Evolutionary conservation across 1,140 invertebrate genomes (phyloP).

Genomic region (Drosophila subpulchrella): DNA sequence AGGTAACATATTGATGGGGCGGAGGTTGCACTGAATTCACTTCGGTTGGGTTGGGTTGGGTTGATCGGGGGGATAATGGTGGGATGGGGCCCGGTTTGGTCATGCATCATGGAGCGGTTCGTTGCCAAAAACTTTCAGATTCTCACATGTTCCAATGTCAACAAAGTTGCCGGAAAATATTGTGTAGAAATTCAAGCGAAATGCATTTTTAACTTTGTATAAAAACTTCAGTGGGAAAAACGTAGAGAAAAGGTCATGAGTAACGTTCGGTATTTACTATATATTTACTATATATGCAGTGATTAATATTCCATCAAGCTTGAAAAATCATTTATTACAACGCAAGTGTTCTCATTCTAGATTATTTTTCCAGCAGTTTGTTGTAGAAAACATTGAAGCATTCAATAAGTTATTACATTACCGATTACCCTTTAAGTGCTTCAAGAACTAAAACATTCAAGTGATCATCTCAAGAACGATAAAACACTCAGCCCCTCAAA

Average conservation of each 20-base stretch:
- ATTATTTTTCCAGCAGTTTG: neutral
- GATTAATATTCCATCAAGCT: neutral
- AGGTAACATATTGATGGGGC: constrained; percentile 50
- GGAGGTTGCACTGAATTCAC: constrained; percentile 13
- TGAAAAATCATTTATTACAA: neutral
- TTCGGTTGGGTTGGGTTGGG: constrained; percentile 13
- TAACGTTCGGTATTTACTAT: neutral
- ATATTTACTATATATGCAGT: too few relatives aligned
- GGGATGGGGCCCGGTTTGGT: constrained; percentile 5
- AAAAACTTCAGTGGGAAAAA: neutral
- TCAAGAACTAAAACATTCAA: neutral
- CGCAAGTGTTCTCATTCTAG: neutral
- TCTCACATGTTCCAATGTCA: constrained; percentile 40
- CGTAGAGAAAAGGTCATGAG: neutral
- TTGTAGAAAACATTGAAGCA: neutral
- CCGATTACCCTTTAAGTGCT: constrained; percentile 2
- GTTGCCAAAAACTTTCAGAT: constrained; percentile 40
- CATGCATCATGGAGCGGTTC: constrained; percentile 35
- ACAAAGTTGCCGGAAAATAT: constrained; percentile 41
- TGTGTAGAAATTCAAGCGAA: constrained; percentile 31
- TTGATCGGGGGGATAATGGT: constrained; percentile 1
- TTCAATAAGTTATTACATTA: neutral
- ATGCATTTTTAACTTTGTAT: constrained; percentile 28
- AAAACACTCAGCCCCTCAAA: neutral
- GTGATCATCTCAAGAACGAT: constrained; percentile 2